Base-by-base conservation (phyloP, 2,113 vertebrate genomes). In the Odontesthes bonariensis region DNA sequence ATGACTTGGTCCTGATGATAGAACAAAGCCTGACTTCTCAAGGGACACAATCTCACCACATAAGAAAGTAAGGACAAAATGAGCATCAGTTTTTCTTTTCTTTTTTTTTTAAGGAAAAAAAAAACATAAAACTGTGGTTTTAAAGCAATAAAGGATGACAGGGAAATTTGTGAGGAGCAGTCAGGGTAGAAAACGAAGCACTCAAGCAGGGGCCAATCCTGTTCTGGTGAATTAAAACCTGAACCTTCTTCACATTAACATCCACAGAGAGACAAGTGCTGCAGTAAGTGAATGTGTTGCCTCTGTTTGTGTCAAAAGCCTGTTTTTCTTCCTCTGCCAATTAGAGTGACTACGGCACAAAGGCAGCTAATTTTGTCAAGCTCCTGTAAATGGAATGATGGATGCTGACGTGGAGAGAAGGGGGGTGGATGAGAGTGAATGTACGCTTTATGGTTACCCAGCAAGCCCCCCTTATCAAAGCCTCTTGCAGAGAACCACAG, bases 281-380 rank as follows among this genome's bases (percentile, higher is more conserved):
- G 93, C 31, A 46, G 57, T 86, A 82, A 89, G 88, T 91, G 89
- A 89, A 87, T 82, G 85, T 58, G 86, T 85, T 83, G 87, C 81
- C 96, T 93, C 95, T 96, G 95, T 96, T 97, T 97, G 97, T 96
- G 96, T 97, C 96, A 97, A 98, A 98, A 98, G 96, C 96, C 95
- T 96, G 95, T 95, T 97, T 96, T 94, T 94, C 93, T 79, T 94
- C 94, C 94, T 93, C 17, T 78, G 88, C 94, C 96, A 98, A 99
- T 98, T 98, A 98, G 96, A 95, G 95, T 86, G 95, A 97, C 96
- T 95, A 93, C 92, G 93, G 84, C 94, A 97, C 96, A 96, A 96
- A 98, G 95, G 94, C 93, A 94, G 95, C 88, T 97, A 96, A 96
- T 97, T 96, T 97, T 97, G 96, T 96, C 95, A 96, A 96, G 95